These are phyloP conservation scores for Nomia melanderi DNA, from an alignment of 1,140 invertebrate species.

Conservation along the genomic window DNA sequence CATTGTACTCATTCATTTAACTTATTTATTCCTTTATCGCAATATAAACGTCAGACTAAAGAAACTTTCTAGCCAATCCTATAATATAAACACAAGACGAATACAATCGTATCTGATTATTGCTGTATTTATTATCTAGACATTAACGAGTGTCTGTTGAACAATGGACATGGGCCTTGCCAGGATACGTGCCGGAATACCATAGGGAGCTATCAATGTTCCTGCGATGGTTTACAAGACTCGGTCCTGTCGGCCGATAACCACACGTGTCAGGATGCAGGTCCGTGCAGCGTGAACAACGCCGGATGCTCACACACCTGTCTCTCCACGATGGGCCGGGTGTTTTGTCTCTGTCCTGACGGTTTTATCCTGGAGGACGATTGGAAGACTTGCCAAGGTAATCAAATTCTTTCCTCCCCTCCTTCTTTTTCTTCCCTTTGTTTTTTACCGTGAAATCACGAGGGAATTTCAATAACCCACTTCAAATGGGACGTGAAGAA, in stretches of 20 bases:
- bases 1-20: too few species aligned
- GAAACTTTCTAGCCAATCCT: too few species aligned
- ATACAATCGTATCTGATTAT: too few species aligned
- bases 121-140: slow-evolving; percentile 74
- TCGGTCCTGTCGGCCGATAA: slow-evolving; percentile 83
- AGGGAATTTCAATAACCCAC: neutral
- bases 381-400: slow-evolving; percentile 83
- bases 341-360: slow-evolving; percentile 85
- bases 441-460: neutral
- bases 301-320: slow-evolving; percentile 84
- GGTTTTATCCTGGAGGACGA: slow-evolving; percentile 83
- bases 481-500: neutral
- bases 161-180: slow-evolving; percentile 86
- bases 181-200: slow-evolving; percentile 86
- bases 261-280: slow-evolving; percentile 81
- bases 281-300: slow-evolving; percentile 84
- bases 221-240: slow-evolving; percentile 82
- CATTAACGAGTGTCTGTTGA: slow-evolving; percentile 83
- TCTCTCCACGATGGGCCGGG: slow-evolving; percentile 84
- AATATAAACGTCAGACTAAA: too few species aligned
- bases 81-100: too few species aligned
- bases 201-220: slow-evolving; percentile 84
- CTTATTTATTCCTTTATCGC: too few species aligned
- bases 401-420: slow-evolving; percentile 1
- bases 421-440: neutral